Conservation (phyloP, 2,888 invertebrate species). For the Sphecodes monilicornis region DNA sequence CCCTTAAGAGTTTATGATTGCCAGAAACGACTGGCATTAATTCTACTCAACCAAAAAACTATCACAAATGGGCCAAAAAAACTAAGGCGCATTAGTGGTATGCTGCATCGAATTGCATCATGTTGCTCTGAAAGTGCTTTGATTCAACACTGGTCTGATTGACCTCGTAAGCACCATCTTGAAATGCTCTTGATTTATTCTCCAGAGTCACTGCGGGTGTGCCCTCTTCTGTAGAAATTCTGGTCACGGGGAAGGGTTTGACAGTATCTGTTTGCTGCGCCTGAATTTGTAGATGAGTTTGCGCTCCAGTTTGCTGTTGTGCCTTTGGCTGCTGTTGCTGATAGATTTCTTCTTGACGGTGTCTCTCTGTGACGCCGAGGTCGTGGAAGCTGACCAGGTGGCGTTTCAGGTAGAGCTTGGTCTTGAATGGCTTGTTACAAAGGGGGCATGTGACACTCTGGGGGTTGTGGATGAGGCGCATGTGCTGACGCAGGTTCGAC, state of each 20-base stretch:
- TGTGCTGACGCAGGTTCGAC: constrained; percentile 88
- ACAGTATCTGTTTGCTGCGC: constrained; percentile 52
- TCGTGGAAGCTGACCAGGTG: constrained; percentile 87
- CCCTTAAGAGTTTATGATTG: constrained; percentile 26
- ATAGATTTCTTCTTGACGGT: constrained; percentile 83
- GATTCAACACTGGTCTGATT: constrained; percentile 68
- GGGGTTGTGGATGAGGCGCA: constrained; percentile 88
- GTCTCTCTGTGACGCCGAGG: constrained; percentile 81
- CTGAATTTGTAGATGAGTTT: constrained; percentile 64
- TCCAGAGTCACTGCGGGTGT: constrained; percentile 49
- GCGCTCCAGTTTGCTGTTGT: constrained; percentile 70
- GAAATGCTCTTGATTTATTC: constrained; percentile 78
- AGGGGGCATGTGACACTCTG: constrained; percentile 87
- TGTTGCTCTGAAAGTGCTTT: constrained; percentile 79
- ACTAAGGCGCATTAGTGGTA: constrained; percentile 80
- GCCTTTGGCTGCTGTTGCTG: constrained; percentile 79
- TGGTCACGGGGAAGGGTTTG: constrained; percentile 42
- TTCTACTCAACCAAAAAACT: constrained; percentile 56
- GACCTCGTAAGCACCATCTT: constrained; percentile 77
- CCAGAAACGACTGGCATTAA: constrained; percentile 47
- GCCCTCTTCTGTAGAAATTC: constrained; percentile 45
- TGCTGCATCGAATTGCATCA: constrained; percentile 82
- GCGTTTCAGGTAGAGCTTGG: constrained; percentile 87
- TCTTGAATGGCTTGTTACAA: constrained; percentile 88
- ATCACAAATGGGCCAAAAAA: constrained; percentile 62